Evolutionary conservation across 2,888 invertebrate species (phyloP).

Genomic region (Scaptomyza reducta): DNA sequence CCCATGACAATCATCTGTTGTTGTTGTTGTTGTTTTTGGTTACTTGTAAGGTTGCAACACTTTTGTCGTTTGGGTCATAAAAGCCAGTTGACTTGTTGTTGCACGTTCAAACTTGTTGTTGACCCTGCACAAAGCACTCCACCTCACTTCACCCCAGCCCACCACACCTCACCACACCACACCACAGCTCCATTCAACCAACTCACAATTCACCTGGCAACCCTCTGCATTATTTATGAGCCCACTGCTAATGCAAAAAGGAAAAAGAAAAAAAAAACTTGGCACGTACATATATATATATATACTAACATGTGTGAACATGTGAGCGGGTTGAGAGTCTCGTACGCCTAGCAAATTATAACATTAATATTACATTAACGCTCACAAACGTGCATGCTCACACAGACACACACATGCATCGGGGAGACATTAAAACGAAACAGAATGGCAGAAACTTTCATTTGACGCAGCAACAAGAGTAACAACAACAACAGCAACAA

Average conservation of each 20-base stretch:
- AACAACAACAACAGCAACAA: constrained; percentile 43
- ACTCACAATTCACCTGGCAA: constrained; percentile 46
- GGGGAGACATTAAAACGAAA: constrained; percentile 76
- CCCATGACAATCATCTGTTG: constrained; percentile 45
- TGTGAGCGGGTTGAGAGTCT: constrained; percentile 43
- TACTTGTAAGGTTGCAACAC: constrained; percentile 38
- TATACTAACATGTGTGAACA: not conserved
- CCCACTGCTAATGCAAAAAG: constrained; percentile 51
- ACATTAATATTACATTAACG: constrained; percentile 79
- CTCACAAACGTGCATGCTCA: constrained; percentile 53
- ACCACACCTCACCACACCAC: constrained; percentile 6
- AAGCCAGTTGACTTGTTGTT: constrained; percentile 42
- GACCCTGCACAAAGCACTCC: constrained; percentile 37
- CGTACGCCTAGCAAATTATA: constrained; percentile 75
- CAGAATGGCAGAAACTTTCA: constrained; percentile 69
- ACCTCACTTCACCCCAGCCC: not conserved
- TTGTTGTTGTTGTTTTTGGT: constrained; percentile 30
- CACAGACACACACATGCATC: constrained; percentile 48
- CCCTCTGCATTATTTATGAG: constrained; percentile 71
- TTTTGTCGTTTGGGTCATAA: constrained; percentile 39
- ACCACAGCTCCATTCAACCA: not conserved
- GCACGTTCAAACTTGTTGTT: constrained; percentile 34
- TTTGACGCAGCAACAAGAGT: constrained; percentile 57
- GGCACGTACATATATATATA: constrained; percentile 42
- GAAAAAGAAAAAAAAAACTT: constrained; percentile 16